A percentile compares a stretch with the other conserved stretches of the same genome.
Conservation (phyloP, 2,797 vertebrate species). For the Octomys mimax region DNA sequence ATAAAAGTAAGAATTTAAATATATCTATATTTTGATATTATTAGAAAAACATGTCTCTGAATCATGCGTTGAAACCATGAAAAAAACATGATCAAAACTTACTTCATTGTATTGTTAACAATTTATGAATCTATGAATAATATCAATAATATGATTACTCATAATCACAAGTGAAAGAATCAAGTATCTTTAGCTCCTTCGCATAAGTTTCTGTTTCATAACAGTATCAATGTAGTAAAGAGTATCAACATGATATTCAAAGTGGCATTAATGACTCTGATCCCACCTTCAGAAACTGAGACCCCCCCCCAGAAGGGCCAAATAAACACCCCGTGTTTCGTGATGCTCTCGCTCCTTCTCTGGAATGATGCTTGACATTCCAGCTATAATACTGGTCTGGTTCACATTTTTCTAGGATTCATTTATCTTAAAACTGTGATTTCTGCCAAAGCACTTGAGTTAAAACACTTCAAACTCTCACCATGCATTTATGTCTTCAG, state of each 20-base stretch:
- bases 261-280: not conserved
- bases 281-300: not conserved
- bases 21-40: not conserved
- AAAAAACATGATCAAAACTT: not conserved
- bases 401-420: slow-evolving; percentile 38
- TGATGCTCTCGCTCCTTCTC: not conserved
- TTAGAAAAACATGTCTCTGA: not conserved
- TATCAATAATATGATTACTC: not conserved
- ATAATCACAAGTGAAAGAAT: not conserved
- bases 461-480: not conserved
- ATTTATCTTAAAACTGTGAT: not conserved
- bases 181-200: not conserved
- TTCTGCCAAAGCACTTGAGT: not conserved
- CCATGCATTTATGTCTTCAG: not conserved
- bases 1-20: not conserved
- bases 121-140: slow-evolving; percentile 12
- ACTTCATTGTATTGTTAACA: not conserved
- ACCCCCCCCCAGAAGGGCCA: not conserved
- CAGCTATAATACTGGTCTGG: not conserved
- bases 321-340: not conserved
- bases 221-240: not conserved
- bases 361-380: not conserved
- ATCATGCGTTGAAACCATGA: not conserved
- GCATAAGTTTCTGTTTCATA: slow-evolving; percentile 52
- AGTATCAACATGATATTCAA: not conserved